Base-by-base conservation (phyloP, 2,113 vertebrate species). In the Melanerpes aurifrons region DNA sequence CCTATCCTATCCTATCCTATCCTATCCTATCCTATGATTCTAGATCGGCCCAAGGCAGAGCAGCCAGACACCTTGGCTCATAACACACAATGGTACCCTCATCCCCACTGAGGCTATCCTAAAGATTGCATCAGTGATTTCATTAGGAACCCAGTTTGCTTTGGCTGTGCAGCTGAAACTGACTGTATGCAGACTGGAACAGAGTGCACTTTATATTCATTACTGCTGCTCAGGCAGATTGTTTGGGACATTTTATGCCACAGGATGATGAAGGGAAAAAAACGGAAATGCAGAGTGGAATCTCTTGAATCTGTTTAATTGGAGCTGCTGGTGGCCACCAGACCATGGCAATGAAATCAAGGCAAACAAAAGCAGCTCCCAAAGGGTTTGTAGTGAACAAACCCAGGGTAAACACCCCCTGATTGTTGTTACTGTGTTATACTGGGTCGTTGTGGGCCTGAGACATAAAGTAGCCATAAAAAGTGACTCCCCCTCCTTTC, bases 281-380 rank as follows among this genome's bases (percentile, higher is more conserved):
- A 88, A 80, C n/a, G 80, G 88, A 93, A 93, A 53, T 1, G 3
- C 89, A 88, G 69, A 66, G 76, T 81, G 91, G 79, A 93, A 92
- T 92, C 93, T 92, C 82, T 59, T 93, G 91, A 94, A 78, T 88
- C 93, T 78, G 66, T 56, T 94, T 95, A 96, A 96, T 92, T 91
- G 90, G 82, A 86, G 62, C 69, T 90, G 79, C 87, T 96, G 90
- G 73, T 96, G 86, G 86, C 83, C 80, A 83, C 87, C 82, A 0
- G 7, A 81, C 90, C 80, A 84, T 57, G 73, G 69, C 93, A 93
- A 94, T 96, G 94, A 96, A 92, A 94, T 92, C 89, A 93, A 96
- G 91, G 78, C 79, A 96, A 90, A 94, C 90, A 96, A 86, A 93
- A 90, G 80, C 85, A 93, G 26, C 28, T 94, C 95, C 72, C 90